These are phyloP conservation scores for Drosophila sulfurigaster DNA, from an alignment of 1,140 invertebrate genomes.

Conservation along the genomic window DNA sequence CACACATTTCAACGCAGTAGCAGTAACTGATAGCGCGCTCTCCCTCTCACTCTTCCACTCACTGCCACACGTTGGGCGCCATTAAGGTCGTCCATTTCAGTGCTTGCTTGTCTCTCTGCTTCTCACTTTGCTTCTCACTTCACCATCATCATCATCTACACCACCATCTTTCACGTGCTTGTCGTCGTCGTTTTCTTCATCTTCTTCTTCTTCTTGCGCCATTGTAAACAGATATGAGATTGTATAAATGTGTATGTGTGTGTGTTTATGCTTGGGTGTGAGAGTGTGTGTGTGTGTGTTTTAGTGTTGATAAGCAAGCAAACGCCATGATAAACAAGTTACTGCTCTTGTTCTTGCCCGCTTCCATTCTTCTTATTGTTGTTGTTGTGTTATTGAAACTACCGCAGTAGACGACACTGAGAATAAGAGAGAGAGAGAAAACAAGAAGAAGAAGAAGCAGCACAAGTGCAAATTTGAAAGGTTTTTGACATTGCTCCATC, in stretches of 20 bases:
- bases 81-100: conserved; percentile 32
- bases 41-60: not conserved
- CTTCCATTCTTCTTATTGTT: conserved; percentile 1
- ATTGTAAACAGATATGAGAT: conserved; percentile 69
- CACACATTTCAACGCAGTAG: conserved; percentile 32
- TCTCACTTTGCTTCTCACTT: conserved; percentile 12
- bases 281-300: conserved; percentile 42
- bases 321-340: conserved; percentile 61
- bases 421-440: not conserved
- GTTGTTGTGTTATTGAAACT: conserved; percentile 51
- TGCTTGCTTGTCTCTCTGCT: not conserved
- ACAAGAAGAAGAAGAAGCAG: conserved; percentile 33
- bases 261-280: conserved; percentile 9
- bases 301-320: conserved; percentile 69
- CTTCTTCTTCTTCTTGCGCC: conserved; percentile 33
- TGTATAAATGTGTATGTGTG: conserved; percentile 24
- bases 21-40: conserved; percentile 30
- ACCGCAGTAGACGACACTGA: conserved; percentile 11
- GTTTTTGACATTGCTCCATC: conserved; percentile 63
- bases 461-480: conserved; percentile 63
- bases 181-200: conserved; percentile 5
- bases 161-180: conserved; percentile 51
- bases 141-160: conserved; percentile 48
- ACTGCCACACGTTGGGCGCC: conserved; percentile 18
- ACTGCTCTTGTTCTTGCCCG: conserved; percentile 43